A percentile compares a stretch with the other conserved stretches of the same genome.
phyloP scores from a whole-genome alignment of 2,113 vertebrate genomes.

The Uria aalge region DNA sequence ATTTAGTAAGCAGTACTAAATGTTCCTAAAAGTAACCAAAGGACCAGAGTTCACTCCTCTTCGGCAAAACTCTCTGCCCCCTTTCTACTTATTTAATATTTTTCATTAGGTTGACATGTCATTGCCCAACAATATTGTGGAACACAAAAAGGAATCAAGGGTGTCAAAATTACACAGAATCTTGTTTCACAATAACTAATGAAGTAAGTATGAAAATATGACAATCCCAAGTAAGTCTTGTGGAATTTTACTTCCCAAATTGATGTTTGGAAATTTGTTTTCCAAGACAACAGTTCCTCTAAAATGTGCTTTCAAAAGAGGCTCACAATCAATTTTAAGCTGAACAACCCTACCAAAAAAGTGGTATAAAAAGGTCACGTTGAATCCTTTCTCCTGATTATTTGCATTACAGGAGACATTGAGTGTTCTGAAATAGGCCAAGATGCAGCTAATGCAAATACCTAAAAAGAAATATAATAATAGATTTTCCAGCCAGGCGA shows the following conservation, averaged over 20 bases:
- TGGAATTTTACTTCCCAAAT: not conserved
- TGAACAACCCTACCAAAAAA: not conserved
- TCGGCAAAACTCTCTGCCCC: not conserved
- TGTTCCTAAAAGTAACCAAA: not conserved
- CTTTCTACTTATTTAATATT: not conserved
- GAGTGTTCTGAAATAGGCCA: not conserved
- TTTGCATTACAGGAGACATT: not conserved
- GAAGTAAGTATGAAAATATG: not conserved
- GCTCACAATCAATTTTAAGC: not conserved
- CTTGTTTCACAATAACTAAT: not conserved
- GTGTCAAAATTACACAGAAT: not conserved
- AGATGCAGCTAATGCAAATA: not conserved
- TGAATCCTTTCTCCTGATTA: not conserved
- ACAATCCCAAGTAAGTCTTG: not conserved
- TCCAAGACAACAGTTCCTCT: not conserved
- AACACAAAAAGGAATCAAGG: not conserved
- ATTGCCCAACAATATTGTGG: not conserved
- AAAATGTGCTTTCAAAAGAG: not conserved
- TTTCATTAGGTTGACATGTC: not conserved
- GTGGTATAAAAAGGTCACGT: not conserved
- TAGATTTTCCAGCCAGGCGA: not conserved
- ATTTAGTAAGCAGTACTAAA: not conserved
- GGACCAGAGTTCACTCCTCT: not conserved
- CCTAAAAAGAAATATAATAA: not conserved
- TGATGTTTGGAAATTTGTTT: not conserved